Evolutionary conservation across 2,888 invertebrate genomes (phyloP), one percentile per base, ranked within the genome.

Genomic region (Silvanus unidentatus): DNA sequence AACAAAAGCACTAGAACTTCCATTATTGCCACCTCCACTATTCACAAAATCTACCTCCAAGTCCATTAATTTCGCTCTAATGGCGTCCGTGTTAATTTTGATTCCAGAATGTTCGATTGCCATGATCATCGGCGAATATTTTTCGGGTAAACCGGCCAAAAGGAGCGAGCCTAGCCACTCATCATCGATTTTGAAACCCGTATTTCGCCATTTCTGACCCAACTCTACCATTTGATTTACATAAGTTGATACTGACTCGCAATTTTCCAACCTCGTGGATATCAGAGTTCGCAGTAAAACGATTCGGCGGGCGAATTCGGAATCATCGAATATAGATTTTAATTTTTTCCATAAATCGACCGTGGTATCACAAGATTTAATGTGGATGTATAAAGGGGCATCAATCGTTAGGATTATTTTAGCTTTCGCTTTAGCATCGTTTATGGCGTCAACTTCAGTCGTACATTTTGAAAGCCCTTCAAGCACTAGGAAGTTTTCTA

Each of bases 31-130:
- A n/a, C n/a, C n/a, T n/a, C n/a, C n/a, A 16, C 43, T 38, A 10
- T 13, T 14, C 32, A 48, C 50, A n/a, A n/a, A n/a, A n/a, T n/a
- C n/a, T n/a, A n/a, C n/a, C n/a, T n/a, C n/a, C 50, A 50, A 47
- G 32, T 55, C 47, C 11, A 52, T 28, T 16, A 61, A 45, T 43
- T 59, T 62, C 6, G 54, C 48, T 41, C 60, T 59, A 8, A 60
- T 59, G n/a, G 47, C 6, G 44, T 60, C 59, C 2, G 52, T 35
- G 2, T 52, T 57, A 10, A 56, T 52, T 6, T n/a, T 11, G 8
- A 54, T 53, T 13, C 55, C 54, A 0, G 54, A 52, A 51, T 56
- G 48, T 43, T 60, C 54, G 5, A 58, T 54, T n/a, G 50, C 58
- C 50, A 58, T 58, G 13, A 55, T 55, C 55, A 52, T 52, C 13